Conservation (phyloP, 2,888 invertebrate species). For the Lucinisca nassula region DNA sequence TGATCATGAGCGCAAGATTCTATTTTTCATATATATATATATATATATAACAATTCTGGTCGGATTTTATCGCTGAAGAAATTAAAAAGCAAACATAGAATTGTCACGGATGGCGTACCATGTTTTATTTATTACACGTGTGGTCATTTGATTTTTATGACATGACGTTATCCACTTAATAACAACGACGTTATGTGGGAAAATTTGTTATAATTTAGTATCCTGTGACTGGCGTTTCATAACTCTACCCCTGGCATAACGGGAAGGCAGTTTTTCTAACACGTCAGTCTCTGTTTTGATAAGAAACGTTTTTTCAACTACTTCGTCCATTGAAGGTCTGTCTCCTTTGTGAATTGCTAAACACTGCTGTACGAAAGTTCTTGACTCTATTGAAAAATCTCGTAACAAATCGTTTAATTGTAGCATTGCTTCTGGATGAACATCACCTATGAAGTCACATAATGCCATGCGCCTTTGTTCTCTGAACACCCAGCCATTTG, state of each 20-base stretch:
- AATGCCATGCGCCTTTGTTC: slow-evolving; percentile 69
- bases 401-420: slow-evolving; percentile 45
- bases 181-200: neutral
- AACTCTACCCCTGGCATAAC: slow-evolving; percentile 25
- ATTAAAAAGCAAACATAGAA: too few species aligned
- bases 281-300: slow-evolving; percentile 54
- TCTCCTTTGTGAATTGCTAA: slow-evolving; percentile 39
- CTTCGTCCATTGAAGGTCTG: slow-evolving; percentile 54
- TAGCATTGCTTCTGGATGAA: slow-evolving; percentile 75
- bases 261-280: slow-evolving; percentile 35
- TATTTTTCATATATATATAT: too few species aligned
- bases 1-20: too few species aligned
- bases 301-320: slow-evolving; percentile 50
- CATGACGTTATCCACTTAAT: too few species aligned
- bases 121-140: too few species aligned
- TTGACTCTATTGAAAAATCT: slow-evolving; percentile 50
- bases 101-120: too few species aligned
- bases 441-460: slow-evolving; percentile 68
- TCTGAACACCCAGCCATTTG: slow-evolving; percentile 44
- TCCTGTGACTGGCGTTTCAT: slow-evolving; percentile 28
- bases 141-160: too few species aligned
- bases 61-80: too few species aligned
- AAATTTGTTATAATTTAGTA: neutral
- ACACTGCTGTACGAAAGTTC: slow-evolving; percentile 57
- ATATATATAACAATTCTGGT: too few species aligned